phyloP scores from a whole-genome alignment of 2,888 invertebrate genomes.

The Priocnemis perturbator region DNA sequence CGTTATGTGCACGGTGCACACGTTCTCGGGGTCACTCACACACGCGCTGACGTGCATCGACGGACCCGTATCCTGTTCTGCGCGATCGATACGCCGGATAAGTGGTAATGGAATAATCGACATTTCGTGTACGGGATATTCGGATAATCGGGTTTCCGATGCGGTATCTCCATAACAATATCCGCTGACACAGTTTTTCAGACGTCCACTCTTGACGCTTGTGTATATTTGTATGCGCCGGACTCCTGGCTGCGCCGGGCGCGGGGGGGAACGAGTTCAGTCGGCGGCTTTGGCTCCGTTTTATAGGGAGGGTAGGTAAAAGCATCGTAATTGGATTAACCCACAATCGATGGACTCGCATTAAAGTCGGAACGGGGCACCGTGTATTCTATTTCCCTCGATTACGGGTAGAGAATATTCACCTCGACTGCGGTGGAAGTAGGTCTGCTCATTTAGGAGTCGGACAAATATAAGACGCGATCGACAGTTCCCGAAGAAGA shows the following conservation, averaged over 20 bases:
- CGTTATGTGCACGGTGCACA: slow-evolving; percentile 32
- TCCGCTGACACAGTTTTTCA: slow-evolving; percentile 43
- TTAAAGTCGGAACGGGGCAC: slow-evolving; percentile 3
- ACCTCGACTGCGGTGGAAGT: no score
- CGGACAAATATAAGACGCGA: neutral
- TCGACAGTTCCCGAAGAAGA: neutral
- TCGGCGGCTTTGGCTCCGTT: neutral
- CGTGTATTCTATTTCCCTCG: slow-evolving; percentile 6
- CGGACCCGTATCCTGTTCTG: slow-evolving; percentile 40
- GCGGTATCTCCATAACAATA: slow-evolving; percentile 48
- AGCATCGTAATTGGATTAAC: slow-evolving; percentile 48
- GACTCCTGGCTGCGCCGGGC: no score
- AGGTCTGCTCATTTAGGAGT: neutral
- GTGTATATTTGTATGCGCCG: no score
- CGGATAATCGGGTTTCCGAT: slow-evolving; percentile 47
- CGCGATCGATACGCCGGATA: slow-evolving; percentile 53
- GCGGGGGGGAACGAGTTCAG: neutral
- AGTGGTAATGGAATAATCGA: slow-evolving; percentile 59
- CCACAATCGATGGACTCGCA: slow-evolving; percentile 23
- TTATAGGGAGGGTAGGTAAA: slow-evolving; percentile 13
- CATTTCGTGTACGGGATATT: slow-evolving; percentile 55
- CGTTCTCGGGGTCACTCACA: neutral
- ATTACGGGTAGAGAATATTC: neutral
- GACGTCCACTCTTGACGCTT: slow-evolving; percentile 18
- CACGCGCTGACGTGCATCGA: neutral